These are phyloP conservation scores for Crocidura indochinensis DNA, from an alignment of 2,797 vertebrate genomes.

Conservation along the genomic window DNA sequence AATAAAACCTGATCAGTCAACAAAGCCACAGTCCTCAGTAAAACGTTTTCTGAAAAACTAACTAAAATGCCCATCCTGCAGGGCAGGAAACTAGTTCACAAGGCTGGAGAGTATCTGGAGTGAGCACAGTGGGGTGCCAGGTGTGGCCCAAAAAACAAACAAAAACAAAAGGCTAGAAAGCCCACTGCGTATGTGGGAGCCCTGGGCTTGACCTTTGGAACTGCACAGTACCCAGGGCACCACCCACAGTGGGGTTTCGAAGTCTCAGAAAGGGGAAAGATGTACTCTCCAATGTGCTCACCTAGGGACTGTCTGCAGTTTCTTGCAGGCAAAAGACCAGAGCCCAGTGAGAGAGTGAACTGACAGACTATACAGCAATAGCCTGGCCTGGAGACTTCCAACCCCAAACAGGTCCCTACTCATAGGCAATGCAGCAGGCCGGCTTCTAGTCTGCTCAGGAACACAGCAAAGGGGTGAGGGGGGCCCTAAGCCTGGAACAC, in stretches of 20 bases:
- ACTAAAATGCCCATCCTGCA: not conserved
- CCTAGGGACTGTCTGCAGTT: not conserved
- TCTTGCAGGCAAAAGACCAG: not conserved
- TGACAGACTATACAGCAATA: not conserved
- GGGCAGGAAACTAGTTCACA: not conserved
- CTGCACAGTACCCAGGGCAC: not conserved
- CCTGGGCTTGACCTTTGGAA: too few species aligned
- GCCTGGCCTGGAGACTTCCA: not conserved
- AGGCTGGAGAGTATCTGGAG: not conserved
- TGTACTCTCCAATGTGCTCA: not conserved
- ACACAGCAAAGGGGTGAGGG: not conserved
- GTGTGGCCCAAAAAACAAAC: too few species aligned
- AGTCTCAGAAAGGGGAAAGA: not conserved
- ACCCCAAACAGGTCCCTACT: not conserved
- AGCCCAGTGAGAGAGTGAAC: not conserved
- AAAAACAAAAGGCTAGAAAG: too few species aligned
- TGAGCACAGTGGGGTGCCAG: too few species aligned
- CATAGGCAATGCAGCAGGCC: not conserved
- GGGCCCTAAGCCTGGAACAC: not conserved
- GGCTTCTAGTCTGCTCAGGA: not conserved
- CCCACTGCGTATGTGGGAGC: not conserved
- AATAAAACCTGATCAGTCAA: constrained; percentile 31
- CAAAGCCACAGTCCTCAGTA: not conserved
- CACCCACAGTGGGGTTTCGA: not conserved
- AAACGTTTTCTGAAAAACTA: constrained; percentile 7